These are phyloP conservation scores for Drosophila mojavensis DNA, from an alignment of 1,140 invertebrate genomes.

Conservation along the genomic window DNA sequence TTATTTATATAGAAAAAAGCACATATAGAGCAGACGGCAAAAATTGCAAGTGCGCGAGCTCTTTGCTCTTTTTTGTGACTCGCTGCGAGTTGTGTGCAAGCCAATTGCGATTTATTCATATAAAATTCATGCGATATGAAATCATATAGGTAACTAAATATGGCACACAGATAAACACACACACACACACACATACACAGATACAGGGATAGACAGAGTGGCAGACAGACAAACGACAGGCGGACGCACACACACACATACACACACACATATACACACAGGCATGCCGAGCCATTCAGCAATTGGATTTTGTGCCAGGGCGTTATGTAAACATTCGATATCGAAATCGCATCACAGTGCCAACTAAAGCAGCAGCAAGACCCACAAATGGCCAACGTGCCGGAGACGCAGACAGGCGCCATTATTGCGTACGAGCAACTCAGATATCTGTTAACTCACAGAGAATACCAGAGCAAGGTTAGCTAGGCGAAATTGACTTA, in stretches of 20 bases:
- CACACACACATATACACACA: background rate
- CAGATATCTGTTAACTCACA: slow-evolving; percentile 69
- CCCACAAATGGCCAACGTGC: background rate
- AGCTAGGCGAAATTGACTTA: background rate
- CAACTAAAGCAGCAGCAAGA: slow-evolving; percentile 15
- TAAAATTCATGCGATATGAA: slow-evolving; percentile 79
- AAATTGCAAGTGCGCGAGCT: slow-evolving; percentile 52
- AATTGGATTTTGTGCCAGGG: slow-evolving; percentile 76
- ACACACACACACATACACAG: slow-evolving; percentile 24
- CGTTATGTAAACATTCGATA: slow-evolving; percentile 79
- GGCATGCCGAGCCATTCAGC: slow-evolving; percentile 59
- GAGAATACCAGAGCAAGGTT: slow-evolving; percentile 30
- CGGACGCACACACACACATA: slow-evolving; percentile 22
- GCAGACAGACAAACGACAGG: slow-evolving; percentile 11
- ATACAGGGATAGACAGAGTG: slow-evolving; percentile 32
- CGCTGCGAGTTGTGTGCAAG: slow-evolving; percentile 56
- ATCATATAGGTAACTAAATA: slow-evolving; percentile 81
- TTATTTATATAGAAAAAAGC: slow-evolving; percentile 66
- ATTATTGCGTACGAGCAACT: slow-evolving; percentile 59
- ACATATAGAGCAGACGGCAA: slow-evolving; percentile 46
- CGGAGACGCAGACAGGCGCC: slow-evolving; percentile 51
- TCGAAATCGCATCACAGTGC: slow-evolving; percentile 50
- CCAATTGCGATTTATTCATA: slow-evolving; percentile 81
- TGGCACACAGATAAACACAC: slow-evolving; percentile 50
- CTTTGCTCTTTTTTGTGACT: slow-evolving; percentile 2